phyloP scores from a whole-genome alignment of 2,888 invertebrate genomes.

The Capitulum mitella region DNA sequence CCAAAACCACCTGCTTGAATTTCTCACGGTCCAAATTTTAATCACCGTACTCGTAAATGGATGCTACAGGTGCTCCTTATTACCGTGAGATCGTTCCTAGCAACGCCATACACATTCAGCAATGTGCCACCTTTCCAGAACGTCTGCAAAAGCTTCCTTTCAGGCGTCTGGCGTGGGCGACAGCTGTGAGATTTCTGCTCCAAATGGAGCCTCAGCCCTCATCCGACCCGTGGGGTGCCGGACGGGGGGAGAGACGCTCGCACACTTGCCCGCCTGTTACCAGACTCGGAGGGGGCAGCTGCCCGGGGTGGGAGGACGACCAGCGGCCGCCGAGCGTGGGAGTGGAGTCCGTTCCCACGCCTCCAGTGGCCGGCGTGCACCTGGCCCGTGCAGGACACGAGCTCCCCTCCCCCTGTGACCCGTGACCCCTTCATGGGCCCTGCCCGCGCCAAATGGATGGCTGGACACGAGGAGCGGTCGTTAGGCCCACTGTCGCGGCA shows the following conservation, averaged over 20 bases:
- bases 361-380: neutral
- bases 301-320: neutral
- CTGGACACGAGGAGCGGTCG: neutral
- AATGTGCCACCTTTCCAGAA: neutral
- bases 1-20: too few relatives aligned
- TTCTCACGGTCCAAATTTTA: too few relatives aligned
- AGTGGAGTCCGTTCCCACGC: neutral
- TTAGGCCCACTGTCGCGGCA: neutral
- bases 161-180: neutral
- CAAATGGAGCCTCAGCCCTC: neutral
- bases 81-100: neutral
- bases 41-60: too few relatives aligned
- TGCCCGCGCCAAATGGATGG: neutral
- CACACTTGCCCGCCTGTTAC: neutral
- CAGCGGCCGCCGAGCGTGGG: neutral
- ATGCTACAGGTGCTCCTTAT: too few relatives aligned
- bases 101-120: neutral
- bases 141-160: neutral
- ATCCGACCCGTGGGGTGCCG: neutral
- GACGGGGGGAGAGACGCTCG: neutral
- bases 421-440: neutral
- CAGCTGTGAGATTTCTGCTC: neutral
- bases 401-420: neutral
- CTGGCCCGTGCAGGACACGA: constrained; percentile 16
- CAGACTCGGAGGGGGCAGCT: neutral